phyloP scores from a whole-genome alignment of 2,113 vertebrate species.

The Nycticorax nycticorax region DNA sequence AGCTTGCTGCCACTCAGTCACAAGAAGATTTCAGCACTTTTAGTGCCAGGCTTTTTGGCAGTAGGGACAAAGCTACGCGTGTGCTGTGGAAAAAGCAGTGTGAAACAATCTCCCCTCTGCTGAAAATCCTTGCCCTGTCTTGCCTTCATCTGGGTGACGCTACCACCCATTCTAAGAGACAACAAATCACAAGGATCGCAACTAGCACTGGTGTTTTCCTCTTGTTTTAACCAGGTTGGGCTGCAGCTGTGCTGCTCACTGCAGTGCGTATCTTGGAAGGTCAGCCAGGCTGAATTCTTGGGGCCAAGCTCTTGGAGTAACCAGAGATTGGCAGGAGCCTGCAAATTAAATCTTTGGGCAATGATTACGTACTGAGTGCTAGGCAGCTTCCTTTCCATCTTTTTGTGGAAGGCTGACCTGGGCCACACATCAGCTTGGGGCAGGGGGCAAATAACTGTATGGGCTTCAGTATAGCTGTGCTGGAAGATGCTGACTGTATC shows the following conservation, averaged over 20 bases:
- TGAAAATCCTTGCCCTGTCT: neutral
- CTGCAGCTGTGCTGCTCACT: neutral
- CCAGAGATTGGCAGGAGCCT: neutral
- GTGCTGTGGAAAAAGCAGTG: neutral
- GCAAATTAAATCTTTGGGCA: neutral
- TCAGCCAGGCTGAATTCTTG: neutral
- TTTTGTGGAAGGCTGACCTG: neutral
- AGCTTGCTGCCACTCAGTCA: constrained; percentile 5
- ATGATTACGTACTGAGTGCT: neutral
- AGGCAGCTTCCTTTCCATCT: neutral
- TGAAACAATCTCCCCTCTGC: neutral
- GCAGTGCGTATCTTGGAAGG: neutral
- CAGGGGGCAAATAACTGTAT: neutral
- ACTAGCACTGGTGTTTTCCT: neutral
- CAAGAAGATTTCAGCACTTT: constrained; percentile 5
- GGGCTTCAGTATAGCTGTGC: neutral
- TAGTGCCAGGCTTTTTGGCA: neutral
- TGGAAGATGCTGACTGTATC: neutral
- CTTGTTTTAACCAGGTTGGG: neutral
- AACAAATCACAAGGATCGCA: neutral
- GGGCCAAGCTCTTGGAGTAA: neutral
- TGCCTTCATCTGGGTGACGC: neutral
- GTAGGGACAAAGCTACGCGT: neutral
- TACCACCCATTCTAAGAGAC: neutral
- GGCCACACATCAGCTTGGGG: neutral